Evolutionary conservation across 2,113 vertebrate species (phyloP), one percentile per base, ranked within the genome.

Genomic region (Pristiophorus japonicus): DNA sequence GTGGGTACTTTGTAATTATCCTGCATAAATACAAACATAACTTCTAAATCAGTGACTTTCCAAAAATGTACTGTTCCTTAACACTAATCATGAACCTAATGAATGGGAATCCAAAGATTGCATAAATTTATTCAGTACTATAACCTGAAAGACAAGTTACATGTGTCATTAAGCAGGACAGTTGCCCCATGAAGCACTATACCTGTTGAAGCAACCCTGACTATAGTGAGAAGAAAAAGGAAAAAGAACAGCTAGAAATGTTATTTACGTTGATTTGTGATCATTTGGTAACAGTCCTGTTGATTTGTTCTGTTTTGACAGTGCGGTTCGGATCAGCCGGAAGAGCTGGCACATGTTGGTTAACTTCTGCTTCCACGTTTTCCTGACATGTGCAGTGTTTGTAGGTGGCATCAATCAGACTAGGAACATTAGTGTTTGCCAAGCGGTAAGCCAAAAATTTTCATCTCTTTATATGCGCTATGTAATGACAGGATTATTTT

Each of bases 301-400:
- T 94, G 51, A 94, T 90, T 66, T 96, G 20, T 96, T 96, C 94
- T 91, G 84, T 95, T 96, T 96, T 95, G 95, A 96, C 95, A 98
- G 96, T 95, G 95, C 96, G 55, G 98, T 99, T 96, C 98, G 98
- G 22, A 98, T 99, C 96, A 99, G 99, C 96, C 97, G 98, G 81
- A 99, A 99, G 97, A 98, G 97, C 96, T 99, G 99, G 99, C 99
- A 99, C 97, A 99, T 99, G 99, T 96, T 99, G 95, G 97, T 99
- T 96, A 99, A 99, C 97, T 97, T 99, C 96, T 98, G 98, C 96
- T 97, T 99, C 96, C 99, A 99, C 97, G 97, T 99, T 96, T 98
- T 98, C 96, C 98, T 99, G 97, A 99, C 98, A 4, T 98, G 98
- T 42, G 98, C 97, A 87, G 98, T 99, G 96, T 99, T 98, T 95